phyloP scores from a whole-genome alignment of 2,888 invertebrate genomes.

The Aphodius granarius region DNA sequence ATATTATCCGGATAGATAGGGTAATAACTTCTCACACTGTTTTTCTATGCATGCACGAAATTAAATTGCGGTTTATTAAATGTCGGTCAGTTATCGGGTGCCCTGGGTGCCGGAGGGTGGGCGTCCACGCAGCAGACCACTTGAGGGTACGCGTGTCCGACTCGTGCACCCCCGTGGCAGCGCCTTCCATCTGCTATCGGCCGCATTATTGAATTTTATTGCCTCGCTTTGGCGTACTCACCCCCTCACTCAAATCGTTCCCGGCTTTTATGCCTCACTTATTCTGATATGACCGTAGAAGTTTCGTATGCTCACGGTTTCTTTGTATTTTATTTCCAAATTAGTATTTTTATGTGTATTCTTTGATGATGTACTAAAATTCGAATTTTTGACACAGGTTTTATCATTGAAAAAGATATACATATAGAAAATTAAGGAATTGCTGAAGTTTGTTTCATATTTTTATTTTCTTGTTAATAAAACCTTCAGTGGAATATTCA shows the following conservation, averaged over 20 bases:
- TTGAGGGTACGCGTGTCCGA: conserved; percentile 42
- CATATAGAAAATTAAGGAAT: too few relatives aligned
- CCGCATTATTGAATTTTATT: conserved; percentile 39
- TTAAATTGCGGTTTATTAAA: conserved; percentile 39
- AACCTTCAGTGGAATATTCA: too few relatives aligned
- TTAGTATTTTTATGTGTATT: too few relatives aligned
- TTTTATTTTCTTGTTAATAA: too few relatives aligned
- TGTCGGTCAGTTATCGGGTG: conserved; percentile 12
- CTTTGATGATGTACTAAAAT: too few relatives aligned
- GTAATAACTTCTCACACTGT: conserved; percentile 11
- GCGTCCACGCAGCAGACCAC: conserved; percentile 28
- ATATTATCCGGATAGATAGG: background rate
- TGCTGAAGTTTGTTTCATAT: too few relatives aligned
- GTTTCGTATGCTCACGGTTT: too few relatives aligned
- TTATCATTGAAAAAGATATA: too few relatives aligned
- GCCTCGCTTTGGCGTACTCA: conserved; percentile 30
- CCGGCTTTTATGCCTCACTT: background rate
- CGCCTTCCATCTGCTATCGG: conserved; percentile 41
- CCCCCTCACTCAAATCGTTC: conserved; percentile 5
- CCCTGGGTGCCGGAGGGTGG: conserved; percentile 28
- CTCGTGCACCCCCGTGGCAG: conserved; percentile 37
- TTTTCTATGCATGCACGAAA: conserved; percentile 26
- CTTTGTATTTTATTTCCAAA: too few relatives aligned
- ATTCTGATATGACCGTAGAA: background rate
- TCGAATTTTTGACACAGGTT: too few relatives aligned